phyloP scores from a whole-genome alignment of 2,888 invertebrate genomes.

The Agrilus mali region DNA sequence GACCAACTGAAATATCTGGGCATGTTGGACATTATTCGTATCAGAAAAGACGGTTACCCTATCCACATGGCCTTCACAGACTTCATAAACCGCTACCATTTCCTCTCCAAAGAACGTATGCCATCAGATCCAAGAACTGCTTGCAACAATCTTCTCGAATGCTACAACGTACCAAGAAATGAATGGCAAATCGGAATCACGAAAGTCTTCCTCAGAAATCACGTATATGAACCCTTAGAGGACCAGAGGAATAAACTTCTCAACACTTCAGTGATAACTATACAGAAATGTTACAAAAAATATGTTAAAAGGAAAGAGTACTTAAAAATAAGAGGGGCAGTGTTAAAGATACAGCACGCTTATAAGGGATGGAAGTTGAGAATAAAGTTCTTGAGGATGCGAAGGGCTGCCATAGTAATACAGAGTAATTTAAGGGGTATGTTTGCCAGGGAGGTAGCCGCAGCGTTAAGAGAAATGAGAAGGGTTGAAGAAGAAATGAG shows the following conservation, averaged over 20 bases:
- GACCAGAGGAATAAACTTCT: conserved; percentile 60
- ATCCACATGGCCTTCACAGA: conserved; percentile 68
- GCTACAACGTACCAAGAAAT: conserved; percentile 52
- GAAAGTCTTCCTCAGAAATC: conserved; percentile 72
- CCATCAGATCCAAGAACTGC: conserved; percentile 36
- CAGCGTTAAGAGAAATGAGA: conserved; percentile 76
- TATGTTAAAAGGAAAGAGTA: conserved; percentile 54
- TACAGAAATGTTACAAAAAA: conserved; percentile 66
- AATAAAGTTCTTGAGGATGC: conserved; percentile 63
- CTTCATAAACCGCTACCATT: conserved; percentile 66
- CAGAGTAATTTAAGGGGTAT: conserved; percentile 79
- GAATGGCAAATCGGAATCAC: conserved; percentile 85
- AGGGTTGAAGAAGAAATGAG: conserved; percentile 78
- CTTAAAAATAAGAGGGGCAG: conserved; percentile 50
- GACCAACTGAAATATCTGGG: conserved; percentile 84
- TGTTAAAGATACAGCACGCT: conserved; percentile 67
- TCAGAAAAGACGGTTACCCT: conserved; percentile 81
- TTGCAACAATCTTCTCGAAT: conserved; percentile 42
- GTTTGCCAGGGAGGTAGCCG: conserved; percentile 80
- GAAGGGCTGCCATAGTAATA: conserved; percentile 75
- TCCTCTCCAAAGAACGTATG: conserved; percentile 43
- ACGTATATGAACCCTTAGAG: conserved; percentile 75
- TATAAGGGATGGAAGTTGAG: conserved; percentile 77
- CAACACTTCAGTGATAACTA: conserved; percentile 53
- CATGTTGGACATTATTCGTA: conserved; percentile 86